These are phyloP conservation scores for Notodonta dromedarius DNA, from an alignment of 2,888 invertebrate species.

Conservation along the genomic window DNA sequence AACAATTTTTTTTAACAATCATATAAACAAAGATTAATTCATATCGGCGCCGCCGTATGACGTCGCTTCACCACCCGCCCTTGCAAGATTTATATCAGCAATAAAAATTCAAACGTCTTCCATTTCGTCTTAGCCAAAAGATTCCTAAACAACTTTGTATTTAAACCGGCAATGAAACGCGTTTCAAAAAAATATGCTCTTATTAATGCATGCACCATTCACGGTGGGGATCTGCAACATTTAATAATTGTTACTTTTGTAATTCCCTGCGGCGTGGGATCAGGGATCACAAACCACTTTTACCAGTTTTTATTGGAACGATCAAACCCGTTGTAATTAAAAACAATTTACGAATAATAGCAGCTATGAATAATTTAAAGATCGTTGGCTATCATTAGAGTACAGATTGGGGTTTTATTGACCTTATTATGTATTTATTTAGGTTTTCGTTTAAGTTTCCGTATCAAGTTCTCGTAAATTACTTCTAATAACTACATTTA, in stretches of 20 bases:
- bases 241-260: constrained; percentile 64
- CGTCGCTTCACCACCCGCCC: constrained; percentile 65
- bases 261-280: constrained; percentile 60
- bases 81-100: constrained; percentile 65
- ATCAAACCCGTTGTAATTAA: constrained; percentile 48
- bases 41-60: constrained; percentile 74
- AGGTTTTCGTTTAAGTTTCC: constrained; percentile 42
- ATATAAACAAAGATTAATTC: constrained; percentile 75
- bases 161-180: constrained; percentile 56
- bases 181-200: constrained; percentile 43
- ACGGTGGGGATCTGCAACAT: constrained; percentile 65
- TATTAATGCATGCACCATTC: constrained; percentile 59
- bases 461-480: constrained; percentile 33
- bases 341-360: constrained; percentile 52
- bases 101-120: constrained; percentile 36
- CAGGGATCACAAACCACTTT: constrained; percentile 57
- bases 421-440: constrained; percentile 56
- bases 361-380: constrained; percentile 52
- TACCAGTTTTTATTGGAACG: constrained; percentile 47
- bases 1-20: constrained; percentile 63
- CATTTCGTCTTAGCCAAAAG: constrained; percentile 46
- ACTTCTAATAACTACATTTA: constrained; percentile 37
- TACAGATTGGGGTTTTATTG: constrained; percentile 51
- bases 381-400: constrained; percentile 55
- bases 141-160: constrained; percentile 11